Evolutionary conservation across 1,140 invertebrate genomes (phyloP).

Genomic region (Atta cephalotes): DNA sequence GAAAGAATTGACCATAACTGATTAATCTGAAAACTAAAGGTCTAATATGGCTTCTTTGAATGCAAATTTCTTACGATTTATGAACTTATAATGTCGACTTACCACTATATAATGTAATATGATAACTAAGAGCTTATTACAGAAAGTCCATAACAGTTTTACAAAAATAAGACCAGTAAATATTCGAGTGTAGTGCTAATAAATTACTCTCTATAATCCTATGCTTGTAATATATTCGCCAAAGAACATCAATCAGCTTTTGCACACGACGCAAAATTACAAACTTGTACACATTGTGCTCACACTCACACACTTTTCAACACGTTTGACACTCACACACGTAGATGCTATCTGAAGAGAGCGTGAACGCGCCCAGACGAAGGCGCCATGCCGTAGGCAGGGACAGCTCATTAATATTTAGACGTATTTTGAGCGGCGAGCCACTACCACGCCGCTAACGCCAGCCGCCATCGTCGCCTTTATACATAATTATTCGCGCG

Average conservation of each 20-base stretch:
- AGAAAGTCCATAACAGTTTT: background rate
- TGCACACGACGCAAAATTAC: constrained; percentile 31
- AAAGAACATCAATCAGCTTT: background rate
- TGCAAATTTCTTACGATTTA: too few species aligned
- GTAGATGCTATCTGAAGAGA: constrained; percentile 64
- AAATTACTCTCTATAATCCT: background rate
- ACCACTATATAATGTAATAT: too few species aligned
- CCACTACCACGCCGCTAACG: constrained; percentile 74
- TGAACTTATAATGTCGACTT: too few species aligned
- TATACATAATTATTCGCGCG: constrained; percentile 85
- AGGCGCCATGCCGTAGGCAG: constrained; percentile 81
- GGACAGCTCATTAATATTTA: constrained; percentile 86
- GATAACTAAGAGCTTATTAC: too few species aligned
- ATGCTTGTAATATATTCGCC: background rate
- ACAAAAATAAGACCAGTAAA: background rate
- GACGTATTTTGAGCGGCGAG: constrained; percentile 85
- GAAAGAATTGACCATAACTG: too few species aligned
- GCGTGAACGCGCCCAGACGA: constrained; percentile 71
- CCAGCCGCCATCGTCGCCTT: constrained; percentile 76
- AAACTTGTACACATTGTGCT: constrained; percentile 61
- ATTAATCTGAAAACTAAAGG: too few species aligned
- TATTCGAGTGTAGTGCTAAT: background rate
- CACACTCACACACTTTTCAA: constrained; percentile 65
- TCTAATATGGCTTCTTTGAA: too few species aligned
- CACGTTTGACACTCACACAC: constrained; percentile 55